phyloP scores from a whole-genome alignment of 2,888 invertebrate genomes.

The Ennomos erosarius region DNA sequence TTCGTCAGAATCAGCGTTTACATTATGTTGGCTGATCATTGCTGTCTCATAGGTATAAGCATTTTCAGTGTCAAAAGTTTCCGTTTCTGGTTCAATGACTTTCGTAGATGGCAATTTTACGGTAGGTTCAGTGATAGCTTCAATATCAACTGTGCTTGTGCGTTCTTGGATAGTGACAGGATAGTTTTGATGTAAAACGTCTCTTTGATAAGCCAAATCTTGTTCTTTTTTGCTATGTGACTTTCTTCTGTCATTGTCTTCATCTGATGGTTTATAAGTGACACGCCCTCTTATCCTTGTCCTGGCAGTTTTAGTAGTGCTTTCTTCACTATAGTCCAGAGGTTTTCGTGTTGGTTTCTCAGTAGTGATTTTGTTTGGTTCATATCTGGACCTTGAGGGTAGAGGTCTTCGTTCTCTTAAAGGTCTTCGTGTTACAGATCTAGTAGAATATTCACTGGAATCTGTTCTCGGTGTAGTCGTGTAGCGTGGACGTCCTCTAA shows the following conservation, averaged over 20 bases:
- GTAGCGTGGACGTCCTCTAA: slow-evolving; percentile 73
- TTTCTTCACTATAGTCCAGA: slow-evolving; percentile 53
- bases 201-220: slow-evolving; percentile 86
- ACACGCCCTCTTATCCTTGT: slow-evolving; percentile 80
- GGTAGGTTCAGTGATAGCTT: slow-evolving; percentile 64
- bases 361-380: slow-evolving; percentile 72
- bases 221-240: slow-evolving; percentile 59
- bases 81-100: slow-evolving; percentile 53
- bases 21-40: slow-evolving; percentile 60
- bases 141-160: slow-evolving; percentile 76
- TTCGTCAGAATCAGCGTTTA: slow-evolving; percentile 56
- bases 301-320: slow-evolving; percentile 66
- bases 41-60: slow-evolving; percentile 74
- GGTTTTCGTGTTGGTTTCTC: slow-evolving; percentile 65
- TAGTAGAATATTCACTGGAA: slow-evolving; percentile 71
- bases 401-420: slow-evolving; percentile 81
- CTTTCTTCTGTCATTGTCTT: slow-evolving; percentile 64
- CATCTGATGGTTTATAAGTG: slow-evolving; percentile 79
- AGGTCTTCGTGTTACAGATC: slow-evolving; percentile 77
- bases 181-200: slow-evolving; percentile 87
- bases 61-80: slow-evolving; percentile 70
- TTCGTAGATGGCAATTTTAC: slow-evolving; percentile 49
- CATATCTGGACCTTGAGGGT: slow-evolving; percentile 65
- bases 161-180: slow-evolving; percentile 84
- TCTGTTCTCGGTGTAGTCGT: slow-evolving; percentile 71